Evolutionary conservation across 2,797 vertebrate species (phyloP).

Genomic region (Valencia hispanica): DNA sequence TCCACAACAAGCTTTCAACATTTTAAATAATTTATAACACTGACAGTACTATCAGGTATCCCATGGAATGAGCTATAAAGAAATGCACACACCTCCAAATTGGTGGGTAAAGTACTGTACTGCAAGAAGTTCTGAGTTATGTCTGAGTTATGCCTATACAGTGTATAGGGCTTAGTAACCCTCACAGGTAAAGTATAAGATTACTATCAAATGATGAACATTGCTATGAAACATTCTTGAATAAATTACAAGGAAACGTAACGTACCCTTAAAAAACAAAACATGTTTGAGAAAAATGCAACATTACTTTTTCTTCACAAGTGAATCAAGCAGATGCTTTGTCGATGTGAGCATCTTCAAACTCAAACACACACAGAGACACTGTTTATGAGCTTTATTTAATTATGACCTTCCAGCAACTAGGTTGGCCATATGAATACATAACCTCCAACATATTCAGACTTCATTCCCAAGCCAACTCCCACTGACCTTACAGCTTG

Average conservation of each 20-base stretch:
- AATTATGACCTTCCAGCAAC: slow-evolving; percentile 9
- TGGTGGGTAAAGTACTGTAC: too few species aligned
- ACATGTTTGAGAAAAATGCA: background rate
- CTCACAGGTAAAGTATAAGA: background rate
- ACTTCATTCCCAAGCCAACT: slow-evolving; percentile 23
- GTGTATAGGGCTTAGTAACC: too few species aligned
- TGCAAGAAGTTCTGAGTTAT: too few species aligned
- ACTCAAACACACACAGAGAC: background rate
- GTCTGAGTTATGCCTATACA: too few species aligned
- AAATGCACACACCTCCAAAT: too few species aligned
- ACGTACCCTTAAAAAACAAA: too few species aligned
- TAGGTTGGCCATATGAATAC: background rate
- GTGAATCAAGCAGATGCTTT: background rate
- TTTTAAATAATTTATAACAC: too few species aligned
- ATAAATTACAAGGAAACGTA: background rate
- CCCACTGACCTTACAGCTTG: slow-evolving; percentile 30
- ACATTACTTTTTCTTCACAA: background rate
- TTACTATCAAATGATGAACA: background rate
- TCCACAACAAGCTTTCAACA: too few species aligned
- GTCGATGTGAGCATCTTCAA: background rate
- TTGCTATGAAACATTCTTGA: background rate
- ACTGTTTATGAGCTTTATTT: background rate
- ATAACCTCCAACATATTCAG: slow-evolving; percentile 24
- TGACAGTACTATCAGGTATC: too few species aligned
- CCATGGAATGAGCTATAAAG: too few species aligned